Evolutionary conservation across 1,140 invertebrate genomes (phyloP).

Genomic region (Lysiphlebus fabarum): DNA sequence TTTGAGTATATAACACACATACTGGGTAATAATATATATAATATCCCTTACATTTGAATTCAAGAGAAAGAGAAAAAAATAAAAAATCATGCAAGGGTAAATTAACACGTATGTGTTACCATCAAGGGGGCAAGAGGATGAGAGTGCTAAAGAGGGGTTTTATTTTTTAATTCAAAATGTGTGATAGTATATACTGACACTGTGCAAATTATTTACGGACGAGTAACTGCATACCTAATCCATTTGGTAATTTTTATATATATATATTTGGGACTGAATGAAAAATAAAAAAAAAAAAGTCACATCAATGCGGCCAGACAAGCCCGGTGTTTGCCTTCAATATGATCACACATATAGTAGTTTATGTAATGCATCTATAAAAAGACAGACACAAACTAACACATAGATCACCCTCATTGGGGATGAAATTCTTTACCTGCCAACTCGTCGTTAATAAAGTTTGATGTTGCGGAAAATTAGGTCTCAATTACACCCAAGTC

Average conservation of each 20-base stretch:
- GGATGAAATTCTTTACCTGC: constrained; percentile 27
- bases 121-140: too few relatives aligned
- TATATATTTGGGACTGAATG: too few relatives aligned
- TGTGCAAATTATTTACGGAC: constrained; percentile 44
- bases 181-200: constrained; percentile 20
- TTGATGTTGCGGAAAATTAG: constrained; percentile 53
- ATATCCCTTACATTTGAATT: too few relatives aligned
- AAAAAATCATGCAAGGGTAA: neutral
- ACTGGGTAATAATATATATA: too few relatives aligned
- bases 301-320: constrained; percentile 31
- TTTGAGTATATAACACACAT: constrained; percentile 1
- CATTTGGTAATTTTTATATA: constrained; percentile 33
- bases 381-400: neutral
- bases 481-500: constrained; percentile 43
- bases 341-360: neutral
- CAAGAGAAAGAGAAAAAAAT: too few relatives aligned
- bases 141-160: too few relatives aligned
- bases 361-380: constrained; percentile 2
- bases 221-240: constrained; percentile 48
- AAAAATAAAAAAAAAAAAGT: constrained; percentile 19
- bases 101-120: constrained; percentile 9
- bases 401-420: neutral
- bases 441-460: constrained; percentile 44
- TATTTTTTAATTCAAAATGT: neutral
- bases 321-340: constrained; percentile 20